Conservation (phyloP, 2,113 vertebrate genomes). For the Protobothrops mucrosquamatus region DNA sequence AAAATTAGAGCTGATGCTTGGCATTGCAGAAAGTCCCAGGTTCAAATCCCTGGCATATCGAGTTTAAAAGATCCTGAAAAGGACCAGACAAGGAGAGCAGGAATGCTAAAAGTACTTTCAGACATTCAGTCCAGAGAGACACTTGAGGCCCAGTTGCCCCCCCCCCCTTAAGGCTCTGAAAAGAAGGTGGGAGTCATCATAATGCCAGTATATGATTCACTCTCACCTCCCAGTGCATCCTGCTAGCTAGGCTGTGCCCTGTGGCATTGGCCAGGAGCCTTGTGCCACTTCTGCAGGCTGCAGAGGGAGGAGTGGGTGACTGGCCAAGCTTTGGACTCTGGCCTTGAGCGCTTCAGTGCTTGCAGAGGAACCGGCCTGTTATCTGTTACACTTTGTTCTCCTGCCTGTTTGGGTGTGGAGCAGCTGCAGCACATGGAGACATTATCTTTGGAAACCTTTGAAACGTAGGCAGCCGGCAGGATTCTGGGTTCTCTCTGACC, state of each 20-base stretch:
- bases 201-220: not conserved
- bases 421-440: constrained; percentile 43
- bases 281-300: not conserved
- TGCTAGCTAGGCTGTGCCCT: not conserved
- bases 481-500: not conserved
- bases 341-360: constrained; percentile 41
- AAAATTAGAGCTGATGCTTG: not conserved
- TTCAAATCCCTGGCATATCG: not conserved
- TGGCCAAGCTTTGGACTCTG: constrained; percentile 54
- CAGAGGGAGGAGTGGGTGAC: not conserved
- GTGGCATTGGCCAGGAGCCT: not conserved
- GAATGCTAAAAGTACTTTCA: not conserved
- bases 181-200: not conserved
- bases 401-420: constrained; percentile 59
- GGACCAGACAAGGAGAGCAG: not conserved
- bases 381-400: constrained; percentile 66
- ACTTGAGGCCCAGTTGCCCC: not conserved
- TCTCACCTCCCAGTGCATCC: not conserved
- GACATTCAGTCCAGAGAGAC: not conserved
- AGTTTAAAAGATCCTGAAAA: not conserved
- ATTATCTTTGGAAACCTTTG: constrained; percentile 59
- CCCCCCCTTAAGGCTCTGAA: not conserved
- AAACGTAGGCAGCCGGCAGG: constrained; percentile 6
- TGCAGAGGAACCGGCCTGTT: constrained; percentile 50
- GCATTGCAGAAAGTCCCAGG: too few species aligned